A percentile compares a stretch with the other conserved stretches of the same genome.
phyloP scores from a whole-genome alignment of 2,113 vertebrate genomes.

The Notechis scutatus region DNA sequence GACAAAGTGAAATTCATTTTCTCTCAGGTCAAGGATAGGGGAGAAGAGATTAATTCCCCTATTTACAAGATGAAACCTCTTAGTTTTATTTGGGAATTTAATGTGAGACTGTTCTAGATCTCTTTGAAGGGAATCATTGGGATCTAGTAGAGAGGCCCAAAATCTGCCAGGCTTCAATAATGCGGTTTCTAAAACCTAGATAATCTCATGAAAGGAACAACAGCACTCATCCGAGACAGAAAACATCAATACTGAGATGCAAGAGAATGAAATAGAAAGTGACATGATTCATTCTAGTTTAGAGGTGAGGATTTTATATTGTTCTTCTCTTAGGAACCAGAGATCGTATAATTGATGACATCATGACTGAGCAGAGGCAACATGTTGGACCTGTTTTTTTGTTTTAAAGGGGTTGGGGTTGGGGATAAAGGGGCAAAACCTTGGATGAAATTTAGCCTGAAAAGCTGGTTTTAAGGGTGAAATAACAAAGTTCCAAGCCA shows the following conservation, averaged over 20 bases:
- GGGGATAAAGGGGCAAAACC: not conserved
- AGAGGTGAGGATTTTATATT: not conserved
- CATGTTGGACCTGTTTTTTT: not conserved
- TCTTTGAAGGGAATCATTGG: not conserved
- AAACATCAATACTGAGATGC: not conserved
- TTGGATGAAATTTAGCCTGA: not conserved
- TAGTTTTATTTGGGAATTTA: not conserved
- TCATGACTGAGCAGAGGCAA: not conserved
- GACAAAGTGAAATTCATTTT: rapidly evolving
- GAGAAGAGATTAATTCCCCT: not conserved
- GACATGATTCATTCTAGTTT: not conserved
- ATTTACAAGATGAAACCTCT: not conserved
- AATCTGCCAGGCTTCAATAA: not conserved
- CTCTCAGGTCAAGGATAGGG: not conserved
- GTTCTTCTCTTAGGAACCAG: not conserved
- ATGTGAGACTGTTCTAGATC: not conserved
- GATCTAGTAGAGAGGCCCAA: not conserved
- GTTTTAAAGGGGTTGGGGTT: not conserved
- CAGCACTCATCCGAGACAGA: not conserved
- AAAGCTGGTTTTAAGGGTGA: not conserved
- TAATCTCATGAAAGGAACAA: not conserved
- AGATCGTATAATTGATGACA: not conserved
- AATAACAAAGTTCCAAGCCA: not conserved
- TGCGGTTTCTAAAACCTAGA: not conserved
- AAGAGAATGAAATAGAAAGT: not conserved